phyloP scores from a whole-genome alignment of 2,888 invertebrate species.

The Acanthopleura granulata region DNA sequence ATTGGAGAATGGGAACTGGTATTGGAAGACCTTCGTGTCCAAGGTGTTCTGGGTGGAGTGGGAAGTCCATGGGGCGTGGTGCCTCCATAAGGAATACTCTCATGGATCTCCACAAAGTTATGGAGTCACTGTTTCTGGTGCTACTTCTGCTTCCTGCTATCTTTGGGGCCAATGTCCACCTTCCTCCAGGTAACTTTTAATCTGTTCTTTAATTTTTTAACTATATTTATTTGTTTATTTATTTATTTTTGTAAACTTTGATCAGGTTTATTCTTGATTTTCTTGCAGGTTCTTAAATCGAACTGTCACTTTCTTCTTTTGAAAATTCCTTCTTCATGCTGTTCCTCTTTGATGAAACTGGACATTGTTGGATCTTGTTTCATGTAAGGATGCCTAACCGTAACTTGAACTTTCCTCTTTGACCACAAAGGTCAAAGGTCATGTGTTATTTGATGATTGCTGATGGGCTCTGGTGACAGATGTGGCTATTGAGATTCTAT shows the following conservation, averaged over 20 bases:
- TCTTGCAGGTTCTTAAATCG: too few relatives aligned
- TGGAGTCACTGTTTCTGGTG: not conserved
- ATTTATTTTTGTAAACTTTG: too few relatives aligned
- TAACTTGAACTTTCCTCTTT: slow-evolving; percentile 6
- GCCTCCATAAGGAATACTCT: not conserved
- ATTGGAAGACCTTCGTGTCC: not conserved
- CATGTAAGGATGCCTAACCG: not conserved
- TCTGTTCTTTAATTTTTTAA: too few relatives aligned
- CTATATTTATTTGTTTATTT: too few relatives aligned
- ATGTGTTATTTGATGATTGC: not conserved
- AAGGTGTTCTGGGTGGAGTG: not conserved
- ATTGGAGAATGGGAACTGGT: slow-evolving; percentile 5
- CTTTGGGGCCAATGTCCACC: slow-evolving; percentile 7
- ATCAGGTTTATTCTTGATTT: too few relatives aligned
- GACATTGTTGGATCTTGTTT: too few relatives aligned
- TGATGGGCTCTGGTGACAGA: not conserved
- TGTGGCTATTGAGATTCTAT: not conserved
- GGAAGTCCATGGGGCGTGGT: not conserved
- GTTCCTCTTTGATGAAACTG: too few relatives aligned
- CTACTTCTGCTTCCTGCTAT: not conserved
- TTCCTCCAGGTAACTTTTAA: not conserved
- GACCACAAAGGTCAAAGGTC: slow-evolving; percentile 1
- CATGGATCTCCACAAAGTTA: not conserved
- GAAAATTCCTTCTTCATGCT: too few relatives aligned
- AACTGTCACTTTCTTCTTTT: too few relatives aligned